Percentiles rank a stretch among this genome's conserved stretches.
Conservation (phyloP, 2,888 invertebrate genomes). For the Prionchulus punctatus region DNA sequence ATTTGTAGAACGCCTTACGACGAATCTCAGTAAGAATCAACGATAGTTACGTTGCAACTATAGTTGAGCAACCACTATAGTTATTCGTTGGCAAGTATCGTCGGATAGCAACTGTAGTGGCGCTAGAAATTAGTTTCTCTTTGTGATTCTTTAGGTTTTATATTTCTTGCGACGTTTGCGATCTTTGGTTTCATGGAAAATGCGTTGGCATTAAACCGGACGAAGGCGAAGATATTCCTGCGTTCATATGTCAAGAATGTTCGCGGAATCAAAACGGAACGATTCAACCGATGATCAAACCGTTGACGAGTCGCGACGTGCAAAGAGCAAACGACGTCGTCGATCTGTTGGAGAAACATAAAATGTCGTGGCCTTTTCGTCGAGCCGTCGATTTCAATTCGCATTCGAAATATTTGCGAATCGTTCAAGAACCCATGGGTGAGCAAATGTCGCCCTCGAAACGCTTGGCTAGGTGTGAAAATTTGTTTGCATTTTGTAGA, state of each 20-base stretch:
- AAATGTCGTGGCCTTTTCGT: conserved; percentile 89
- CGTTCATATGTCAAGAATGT: conserved; percentile 90
- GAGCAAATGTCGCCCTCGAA: conserved; percentile 3
- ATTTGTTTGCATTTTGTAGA: conserved; percentile 44
- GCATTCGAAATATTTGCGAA: conserved; percentile 85
- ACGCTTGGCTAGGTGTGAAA: neutral
- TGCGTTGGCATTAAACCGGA: conserved; percentile 54
- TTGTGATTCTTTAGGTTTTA: no score
- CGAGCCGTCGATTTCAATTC: conserved; percentile 88
- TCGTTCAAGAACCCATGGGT: conserved; percentile 39
- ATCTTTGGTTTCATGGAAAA: conserved; percentile 60
- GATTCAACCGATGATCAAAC: neutral
- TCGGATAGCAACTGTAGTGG: no score
- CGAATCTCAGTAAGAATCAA: conserved; percentile 60
- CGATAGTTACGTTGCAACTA: no score
- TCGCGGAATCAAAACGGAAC: conserved; percentile 47
- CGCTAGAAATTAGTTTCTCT: no score
- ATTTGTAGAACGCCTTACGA: conserved; percentile 90
- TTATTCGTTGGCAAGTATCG: no score
- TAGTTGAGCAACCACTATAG: no score
- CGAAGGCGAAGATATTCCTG: conserved; percentile 82
- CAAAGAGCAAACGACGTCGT: neutral
- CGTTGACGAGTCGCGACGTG: neutral
- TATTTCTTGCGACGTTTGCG: conserved; percentile 94
- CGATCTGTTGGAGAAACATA: conserved; percentile 13